Evolutionary conservation across 2,113 vertebrate genomes (phyloP).

Genomic region (Callocephalon fimbriatum): DNA sequence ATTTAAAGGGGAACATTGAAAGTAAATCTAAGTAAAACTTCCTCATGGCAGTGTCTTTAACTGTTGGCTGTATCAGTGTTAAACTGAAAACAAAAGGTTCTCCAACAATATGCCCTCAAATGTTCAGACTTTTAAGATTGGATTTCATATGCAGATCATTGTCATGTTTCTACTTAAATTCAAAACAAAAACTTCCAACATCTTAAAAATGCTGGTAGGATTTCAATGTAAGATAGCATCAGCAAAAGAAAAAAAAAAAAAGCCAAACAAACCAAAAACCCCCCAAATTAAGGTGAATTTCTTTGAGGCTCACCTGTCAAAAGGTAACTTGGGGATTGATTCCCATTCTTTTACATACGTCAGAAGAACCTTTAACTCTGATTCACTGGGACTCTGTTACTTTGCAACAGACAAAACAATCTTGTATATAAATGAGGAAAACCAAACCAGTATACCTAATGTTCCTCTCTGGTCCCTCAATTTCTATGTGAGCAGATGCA

Average conservation of each 20-base stretch:
- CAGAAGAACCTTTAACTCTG: conserved; percentile 30
- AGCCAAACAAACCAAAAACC: neutral
- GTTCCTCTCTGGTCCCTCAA: neutral
- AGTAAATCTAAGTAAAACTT: neutral
- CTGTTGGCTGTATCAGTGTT: neutral
- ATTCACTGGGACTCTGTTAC: conserved; percentile 4
- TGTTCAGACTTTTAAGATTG: neutral
- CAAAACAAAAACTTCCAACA: neutral
- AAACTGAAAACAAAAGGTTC: neutral
- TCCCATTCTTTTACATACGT: neutral
- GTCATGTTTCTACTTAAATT: neutral
- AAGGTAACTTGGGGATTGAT: neutral
- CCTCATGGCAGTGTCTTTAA: neutral
- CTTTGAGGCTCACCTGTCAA: neutral
- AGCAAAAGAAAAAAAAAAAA: neutral
- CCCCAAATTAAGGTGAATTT: neutral
- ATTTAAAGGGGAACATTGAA: conserved; percentile 21
- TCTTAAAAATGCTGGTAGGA: neutral
- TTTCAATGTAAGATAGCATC: neutral
- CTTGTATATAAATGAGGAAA: neutral
- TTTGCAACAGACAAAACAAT: conserved; percentile 3
- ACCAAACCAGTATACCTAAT: neutral
- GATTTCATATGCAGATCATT: neutral
- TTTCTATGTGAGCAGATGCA: neutral
- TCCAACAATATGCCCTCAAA: neutral